These are phyloP conservation scores for Rhingia campestris DNA, from an alignment of 2,888 invertebrate species.

Conservation along the genomic window DNA sequence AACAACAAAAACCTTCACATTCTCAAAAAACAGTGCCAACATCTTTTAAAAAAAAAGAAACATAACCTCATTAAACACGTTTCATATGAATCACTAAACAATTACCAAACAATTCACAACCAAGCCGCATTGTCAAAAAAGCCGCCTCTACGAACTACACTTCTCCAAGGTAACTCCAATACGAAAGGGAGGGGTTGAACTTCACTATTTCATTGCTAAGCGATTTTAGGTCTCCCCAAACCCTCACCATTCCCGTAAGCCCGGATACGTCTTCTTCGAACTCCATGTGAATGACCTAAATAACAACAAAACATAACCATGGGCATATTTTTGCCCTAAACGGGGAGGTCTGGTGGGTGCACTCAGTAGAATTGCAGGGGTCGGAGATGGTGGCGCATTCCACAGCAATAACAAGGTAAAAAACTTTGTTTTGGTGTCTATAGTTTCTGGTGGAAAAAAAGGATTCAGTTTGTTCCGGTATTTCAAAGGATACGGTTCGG, in stretches of 20 bases:
- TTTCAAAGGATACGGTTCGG: constrained; percentile 63
- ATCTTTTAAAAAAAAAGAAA: too few species aligned
- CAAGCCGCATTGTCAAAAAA: not conserved
- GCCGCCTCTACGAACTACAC: not conserved
- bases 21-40: too few species aligned
- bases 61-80: too few species aligned
- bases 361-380: constrained; percentile 12
- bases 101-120: not conserved
- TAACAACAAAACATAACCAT: constrained; percentile 77
- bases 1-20: too few species aligned
- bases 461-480: constrained; percentile 60
- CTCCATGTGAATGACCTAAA: constrained; percentile 82
- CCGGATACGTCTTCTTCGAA: constrained; percentile 30
- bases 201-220: constrained; percentile 71
- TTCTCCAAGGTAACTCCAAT: constrained; percentile 76
- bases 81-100: not conserved
- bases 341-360: not conserved
- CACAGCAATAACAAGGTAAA: constrained; percentile 18
- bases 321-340: constrained; percentile 4
- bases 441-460: constrained; percentile 29
- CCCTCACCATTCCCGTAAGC: constrained; percentile 31
- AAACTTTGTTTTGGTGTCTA: constrained; percentile 41
- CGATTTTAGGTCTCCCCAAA: constrained; percentile 38
- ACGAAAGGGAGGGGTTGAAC: constrained; percentile 62
- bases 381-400: constrained; percentile 62